Base-by-base conservation (phyloP, 2,888 invertebrate species). In the Linnaemya tessellans region DNA sequence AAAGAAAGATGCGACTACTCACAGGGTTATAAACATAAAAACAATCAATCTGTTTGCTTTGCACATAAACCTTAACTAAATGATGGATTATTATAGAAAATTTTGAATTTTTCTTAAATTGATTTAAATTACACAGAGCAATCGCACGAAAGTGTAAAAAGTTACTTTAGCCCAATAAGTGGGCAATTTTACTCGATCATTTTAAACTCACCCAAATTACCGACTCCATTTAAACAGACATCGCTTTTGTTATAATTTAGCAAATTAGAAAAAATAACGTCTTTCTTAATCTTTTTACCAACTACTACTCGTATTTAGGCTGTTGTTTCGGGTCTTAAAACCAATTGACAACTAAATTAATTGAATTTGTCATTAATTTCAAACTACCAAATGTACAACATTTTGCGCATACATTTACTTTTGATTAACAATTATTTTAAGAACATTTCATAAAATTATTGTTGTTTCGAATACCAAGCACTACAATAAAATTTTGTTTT, bases 51-150 rank as follows among this genome's bases (percentile, higher is more conserved):
- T 20, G 35, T 20, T 38, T 51, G 20, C 22, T n/a, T 38, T 30
- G n/a, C n/a, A n/a, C 1, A 67, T 49, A 15, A 15, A 56, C 2
- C 54, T 30, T 13, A 70, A 43, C 62, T 25, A 62, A 41, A 68
- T 46, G 43, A 49, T 56, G 15, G 22, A 51, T 67, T 71, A 35
- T 43, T 54, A 54, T 13, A 46, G 64, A 71, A 46, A 38, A 41
- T 41, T 51, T 18, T n/a, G 25, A 77, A 56, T 54, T 70, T 75
- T 73, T 62, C 73, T 64, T 77, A n/a, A 77, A 91, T 91, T 91
- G 90, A 89, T 90, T 90, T 90, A 89, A 91, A 91, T 91, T 91
- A 89, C 89, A 90, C 89, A 90, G 90, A 9, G n/a, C 10, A 25
- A 11, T n/a, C n/a, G 0, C 8, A 25, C 22, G 0, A 1, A 54